Conservation (phyloP, 2,113 vertebrate genomes). For the Alexandromys fortis region DNA sequence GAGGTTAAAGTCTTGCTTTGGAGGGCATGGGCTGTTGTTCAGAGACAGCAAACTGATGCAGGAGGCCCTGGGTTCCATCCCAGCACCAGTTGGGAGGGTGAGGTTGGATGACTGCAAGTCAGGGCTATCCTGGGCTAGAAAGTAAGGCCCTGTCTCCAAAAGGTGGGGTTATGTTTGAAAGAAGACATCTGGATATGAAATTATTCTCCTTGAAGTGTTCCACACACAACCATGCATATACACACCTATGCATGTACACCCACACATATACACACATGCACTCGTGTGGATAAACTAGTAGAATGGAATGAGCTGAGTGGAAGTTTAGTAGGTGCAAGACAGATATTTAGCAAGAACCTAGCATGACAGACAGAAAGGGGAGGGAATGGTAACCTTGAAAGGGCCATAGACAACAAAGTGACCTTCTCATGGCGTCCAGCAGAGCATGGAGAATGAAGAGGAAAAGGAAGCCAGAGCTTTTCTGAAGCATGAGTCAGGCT, state of each 20-base stretch:
- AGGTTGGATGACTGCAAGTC: background rate
- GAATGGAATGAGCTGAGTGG: background rate
- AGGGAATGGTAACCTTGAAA: background rate
- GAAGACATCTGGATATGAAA: background rate
- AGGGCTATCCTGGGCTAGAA: background rate
- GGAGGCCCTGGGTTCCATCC: background rate
- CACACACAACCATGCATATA: background rate
- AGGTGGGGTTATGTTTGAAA: background rate
- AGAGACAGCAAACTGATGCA: too few species aligned
- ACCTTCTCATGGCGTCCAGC: background rate
- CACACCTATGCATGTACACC: background rate
- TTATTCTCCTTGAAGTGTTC: background rate
- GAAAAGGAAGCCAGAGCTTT: slow-evolving; percentile 6
- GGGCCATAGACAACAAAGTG: background rate
- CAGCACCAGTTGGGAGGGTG: background rate
- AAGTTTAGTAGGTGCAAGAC: background rate
- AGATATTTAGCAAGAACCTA: background rate
- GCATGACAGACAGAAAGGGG: background rate
- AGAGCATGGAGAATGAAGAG: slow-evolving; percentile 16
- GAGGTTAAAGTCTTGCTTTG: background rate
- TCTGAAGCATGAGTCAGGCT: background rate
- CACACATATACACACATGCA: background rate
- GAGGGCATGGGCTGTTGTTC: background rate
- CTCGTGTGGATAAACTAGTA: background rate
- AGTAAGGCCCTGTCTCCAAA: background rate